Evolutionary conservation across 2,888 invertebrate species (phyloP).

Genomic region (Lepidochrysops patricia): DNA sequence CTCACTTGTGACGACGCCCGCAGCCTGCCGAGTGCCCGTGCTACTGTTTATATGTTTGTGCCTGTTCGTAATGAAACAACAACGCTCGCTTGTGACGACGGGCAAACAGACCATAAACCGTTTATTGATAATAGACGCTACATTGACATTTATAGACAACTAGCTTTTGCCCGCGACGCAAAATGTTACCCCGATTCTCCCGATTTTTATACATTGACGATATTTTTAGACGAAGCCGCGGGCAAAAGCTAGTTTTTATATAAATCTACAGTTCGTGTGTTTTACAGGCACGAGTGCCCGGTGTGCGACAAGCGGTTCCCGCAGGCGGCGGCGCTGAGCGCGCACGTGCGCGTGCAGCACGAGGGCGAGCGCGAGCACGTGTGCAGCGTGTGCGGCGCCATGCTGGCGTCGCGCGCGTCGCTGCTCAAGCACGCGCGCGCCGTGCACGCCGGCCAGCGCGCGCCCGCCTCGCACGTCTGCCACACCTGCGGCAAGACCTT

Average conservation of each 20-base stretch:
- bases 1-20: no score
- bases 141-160: no score
- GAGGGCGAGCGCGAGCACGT: conserved; percentile 49
- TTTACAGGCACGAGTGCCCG: conserved; percentile 38
- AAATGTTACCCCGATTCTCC: no score
- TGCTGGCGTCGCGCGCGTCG: conserved; percentile 43
- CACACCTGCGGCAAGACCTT: conserved; percentile 58
- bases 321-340: conserved; percentile 25
- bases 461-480: conserved; percentile 46
- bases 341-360: conserved; percentile 49
- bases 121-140: no score
- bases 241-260: no score
- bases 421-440: conserved; percentile 44
- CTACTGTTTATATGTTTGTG: not conserved
- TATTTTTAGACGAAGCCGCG: no score
- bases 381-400: conserved; percentile 56
- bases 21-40: conserved; percentile 37
- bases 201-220: no score
- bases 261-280: no score
- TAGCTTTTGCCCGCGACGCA: no score
- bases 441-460: conserved; percentile 39
- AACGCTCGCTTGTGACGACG: no score
- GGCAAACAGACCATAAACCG: no score
- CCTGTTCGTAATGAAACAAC: no score
- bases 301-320: conserved; percentile 46